Evolutionary conservation across 2,113 vertebrate species (phyloP).

Genomic region (Oncorhynchus nerka): DNA sequence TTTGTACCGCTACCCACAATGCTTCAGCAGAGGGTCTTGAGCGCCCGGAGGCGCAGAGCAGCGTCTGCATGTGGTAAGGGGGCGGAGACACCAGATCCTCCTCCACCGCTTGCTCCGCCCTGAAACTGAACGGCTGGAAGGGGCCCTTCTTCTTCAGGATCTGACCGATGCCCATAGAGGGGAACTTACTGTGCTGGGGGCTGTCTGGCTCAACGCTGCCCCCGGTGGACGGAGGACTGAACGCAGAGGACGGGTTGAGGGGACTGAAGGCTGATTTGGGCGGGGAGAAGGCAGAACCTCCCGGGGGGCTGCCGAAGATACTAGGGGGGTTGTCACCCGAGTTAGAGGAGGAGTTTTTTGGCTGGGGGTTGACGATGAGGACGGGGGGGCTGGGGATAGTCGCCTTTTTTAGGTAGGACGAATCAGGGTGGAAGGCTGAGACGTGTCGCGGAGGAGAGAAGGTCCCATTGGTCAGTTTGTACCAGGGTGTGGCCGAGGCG

Average conservation of each 20-base stretch:
- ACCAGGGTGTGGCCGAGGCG: conserved; percentile 67
- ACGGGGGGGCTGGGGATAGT: conserved; percentile 74
- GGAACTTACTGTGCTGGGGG: conserved; percentile 75
- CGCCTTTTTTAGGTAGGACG: conserved; percentile 77
- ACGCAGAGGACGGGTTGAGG: conserved; percentile 64
- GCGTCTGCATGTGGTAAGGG: conserved; percentile 77
- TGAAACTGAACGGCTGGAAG: conserved; percentile 67
- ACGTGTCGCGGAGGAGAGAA: conserved; percentile 74
- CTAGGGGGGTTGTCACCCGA: conserved; percentile 61
- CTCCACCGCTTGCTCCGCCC: conserved; percentile 65
- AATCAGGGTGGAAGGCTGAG: conserved; percentile 75
- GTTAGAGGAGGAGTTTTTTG: conserved; percentile 67
- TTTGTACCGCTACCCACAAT: neutral
- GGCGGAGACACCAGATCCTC: conserved; percentile 67
- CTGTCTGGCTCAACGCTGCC: conserved; percentile 66
- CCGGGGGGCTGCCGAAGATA: conserved; percentile 62
- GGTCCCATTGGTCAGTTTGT: conserved; percentile 75
- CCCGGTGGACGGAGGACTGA: conserved; percentile 59
- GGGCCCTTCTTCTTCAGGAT: conserved; percentile 73
- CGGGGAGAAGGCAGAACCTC: conserved; percentile 66
- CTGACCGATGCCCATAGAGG: conserved; percentile 75
- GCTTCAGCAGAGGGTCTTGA: conserved; percentile 77
- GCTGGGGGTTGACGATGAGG: conserved; percentile 69
- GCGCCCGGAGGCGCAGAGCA: conserved; percentile 74
- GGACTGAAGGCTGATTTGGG: conserved; percentile 64